Evolutionary conservation across 1,140 invertebrate species (phyloP).

Genomic region (Euura saliciscinereae): DNA sequence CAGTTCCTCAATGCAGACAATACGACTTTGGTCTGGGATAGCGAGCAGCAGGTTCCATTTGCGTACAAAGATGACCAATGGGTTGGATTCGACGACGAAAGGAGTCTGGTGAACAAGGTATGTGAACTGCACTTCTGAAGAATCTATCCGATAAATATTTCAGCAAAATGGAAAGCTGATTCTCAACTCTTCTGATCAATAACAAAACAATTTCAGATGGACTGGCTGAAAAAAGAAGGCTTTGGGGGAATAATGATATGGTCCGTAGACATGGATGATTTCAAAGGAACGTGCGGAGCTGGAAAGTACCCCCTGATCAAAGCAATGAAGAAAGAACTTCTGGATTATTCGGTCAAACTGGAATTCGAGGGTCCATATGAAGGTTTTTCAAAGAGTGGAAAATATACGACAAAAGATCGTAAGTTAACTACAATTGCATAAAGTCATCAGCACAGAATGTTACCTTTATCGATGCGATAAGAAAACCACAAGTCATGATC

Average conservation of each 20-base stretch:
- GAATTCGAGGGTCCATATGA: slow-evolving; percentile 89
- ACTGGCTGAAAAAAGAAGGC: slow-evolving; percentile 91
- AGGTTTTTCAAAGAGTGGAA: slow-evolving; percentile 70
- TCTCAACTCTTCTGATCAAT: not conserved
- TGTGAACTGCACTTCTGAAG: not conserved
- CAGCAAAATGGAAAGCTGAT: not conserved
- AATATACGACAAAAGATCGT: slow-evolving; percentile 88
- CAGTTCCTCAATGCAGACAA: slow-evolving; percentile 90
- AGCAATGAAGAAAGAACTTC: slow-evolving; percentile 84
- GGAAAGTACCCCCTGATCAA: slow-evolving; percentile 90
- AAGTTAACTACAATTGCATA: slow-evolving; percentile 57
- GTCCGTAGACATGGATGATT: slow-evolving; percentile 97
- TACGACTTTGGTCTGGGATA: slow-evolving; percentile 94
- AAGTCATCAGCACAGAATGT: too few species aligned
- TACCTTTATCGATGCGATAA: too few species aligned
- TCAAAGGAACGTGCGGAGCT: slow-evolving; percentile 85
- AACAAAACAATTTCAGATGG: slow-evolving; percentile 70
- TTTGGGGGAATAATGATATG: slow-evolving; percentile 98
- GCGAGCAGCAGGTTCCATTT: slow-evolving; percentile 94
- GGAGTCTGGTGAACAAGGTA: slow-evolving; percentile 92
- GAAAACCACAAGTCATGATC: too few species aligned
- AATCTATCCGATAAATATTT: too few species aligned
- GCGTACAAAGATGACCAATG: slow-evolving; percentile 91
- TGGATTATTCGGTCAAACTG: slow-evolving; percentile 82
- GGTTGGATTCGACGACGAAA: slow-evolving; percentile 95